Evolutionary conservation across 2,888 invertebrate species (phyloP), one percentile per base, ranked within the genome.

Genomic region (Timema cristinae): DNA sequence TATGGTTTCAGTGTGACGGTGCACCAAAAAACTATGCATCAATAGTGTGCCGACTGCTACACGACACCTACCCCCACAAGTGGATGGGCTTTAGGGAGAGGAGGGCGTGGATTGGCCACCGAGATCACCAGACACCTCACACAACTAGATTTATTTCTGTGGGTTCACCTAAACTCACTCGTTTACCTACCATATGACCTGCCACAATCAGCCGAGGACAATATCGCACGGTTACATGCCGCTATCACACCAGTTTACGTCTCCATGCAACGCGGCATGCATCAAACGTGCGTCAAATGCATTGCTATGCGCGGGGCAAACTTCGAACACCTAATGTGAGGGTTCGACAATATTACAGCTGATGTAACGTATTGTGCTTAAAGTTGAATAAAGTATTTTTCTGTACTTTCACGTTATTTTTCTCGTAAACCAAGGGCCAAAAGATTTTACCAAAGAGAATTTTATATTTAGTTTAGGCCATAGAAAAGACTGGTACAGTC

Each of bases 61-160:
- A 59, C 59, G 8, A n/a, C 1, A 59, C 15, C n/a, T 59, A 59
- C 59, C 59, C 13, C 32, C n/a, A n/a, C 15, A 9, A 8, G 8
- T 59, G 59, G 13, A 59, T 59, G 10, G 59, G 59, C n/a, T 9
- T 0, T 59, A n/a, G 59, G 9, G 59, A 1, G 16, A n/a, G 59
- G 9, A n/a, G 15, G 16, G n/a, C n/a, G 59, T 59, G 59, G 59
- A 59, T 13, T 59, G n/a, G 59, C 59, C 59, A 59, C n/a, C 8
- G 59, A 59, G 59, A n/a, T 59, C 59, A 59, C 59, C 59, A 5
- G 59, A 59, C 13, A 59, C 13, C 15, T 59, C 59, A 59, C 59
- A 59, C 59, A 13, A n/a, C 13, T 59, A 13, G 59, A 59, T 9
- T 59, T 13, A 15, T 59, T 59, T n/a, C 59, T 59, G 59, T 59